Base-by-base conservation (phyloP, 1,140 invertebrate genomes). In the Drosophila jambulina region DNA sequence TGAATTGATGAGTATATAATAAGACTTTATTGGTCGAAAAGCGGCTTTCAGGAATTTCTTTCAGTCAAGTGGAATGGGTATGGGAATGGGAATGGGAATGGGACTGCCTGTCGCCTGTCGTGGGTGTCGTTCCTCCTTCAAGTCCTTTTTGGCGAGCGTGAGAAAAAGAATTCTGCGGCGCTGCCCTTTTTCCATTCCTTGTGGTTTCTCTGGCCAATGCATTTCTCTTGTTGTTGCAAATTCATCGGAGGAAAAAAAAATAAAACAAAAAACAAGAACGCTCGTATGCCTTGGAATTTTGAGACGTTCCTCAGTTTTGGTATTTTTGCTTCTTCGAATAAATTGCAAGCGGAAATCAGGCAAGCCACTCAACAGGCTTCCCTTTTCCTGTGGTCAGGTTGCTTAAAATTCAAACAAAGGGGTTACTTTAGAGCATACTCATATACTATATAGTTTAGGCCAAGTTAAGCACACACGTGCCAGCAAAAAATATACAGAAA, bases 1-100 rank as follows among this genome's bases (percentile, higher is more conserved):
- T 85, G 85, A 90, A 90, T 90, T 90, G 85, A 90, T 90, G 85
- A 90, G 85, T 90, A 90, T 85, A 90, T 91, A 90, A 90, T 90
- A 90, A 90, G 85, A 90, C 86, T 90, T 90, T 90, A 90, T 90
- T 84, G 85, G 81, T 80, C 78, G 83, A 80, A 84, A 88, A 88
- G 84, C 84, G 77, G 83, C 74, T 76, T 76, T 78, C 62, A 78
- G 75, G 74, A 78, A 78, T 78, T 78, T 78, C 75, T 69, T 54
- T 78, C 63, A 69, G 57, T 78, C 75, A 78, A 78, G 63, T 68
- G 54, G 62, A 59, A 59, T 51, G 54, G 53, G 29, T 19, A 21
- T 43, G 43, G 51, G 4, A 54, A 17, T 51, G 48, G 48, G 25
- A 10, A 27, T 34, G 49, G 27, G 27, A 32, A 13, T 54, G 51